Conservation (phyloP, 2,797 vertebrate genomes). For the Smutsia gigantea region DNA sequence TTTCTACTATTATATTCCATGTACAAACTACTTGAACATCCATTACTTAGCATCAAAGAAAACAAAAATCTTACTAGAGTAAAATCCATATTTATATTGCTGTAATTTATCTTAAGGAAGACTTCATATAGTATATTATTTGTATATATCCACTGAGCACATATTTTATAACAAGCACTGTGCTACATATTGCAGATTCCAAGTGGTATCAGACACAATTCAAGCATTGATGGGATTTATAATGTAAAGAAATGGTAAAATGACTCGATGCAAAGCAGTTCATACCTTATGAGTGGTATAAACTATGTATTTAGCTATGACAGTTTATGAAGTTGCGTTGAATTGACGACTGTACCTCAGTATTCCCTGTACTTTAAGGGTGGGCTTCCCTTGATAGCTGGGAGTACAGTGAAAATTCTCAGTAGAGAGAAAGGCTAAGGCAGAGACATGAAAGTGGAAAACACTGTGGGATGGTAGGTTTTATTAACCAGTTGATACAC, state of each 20-base stretch:
- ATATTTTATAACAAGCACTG: neutral
- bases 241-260: neutral
- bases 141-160: neutral
- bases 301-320: neutral
- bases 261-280: neutral
- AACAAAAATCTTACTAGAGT: neutral
- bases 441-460: neutral
- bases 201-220: neutral
- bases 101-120: neutral
- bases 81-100: neutral
- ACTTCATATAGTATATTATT: constrained; percentile 8
- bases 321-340: neutral
- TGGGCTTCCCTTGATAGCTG: neutral
- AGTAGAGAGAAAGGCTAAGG: neutral
- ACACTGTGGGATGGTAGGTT: neutral
- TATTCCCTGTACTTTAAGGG: neutral
- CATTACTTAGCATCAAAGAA: neutral
- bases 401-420: neutral
- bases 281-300: neutral
- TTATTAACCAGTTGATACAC: neutral
- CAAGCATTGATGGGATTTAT: neutral
- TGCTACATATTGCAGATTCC: neutral
- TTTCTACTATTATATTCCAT: neutral
- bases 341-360: neutral
- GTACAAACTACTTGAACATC: neutral